Conservation (phyloP, 2,113 vertebrate species). For the Zootoca vivipara region DNA sequence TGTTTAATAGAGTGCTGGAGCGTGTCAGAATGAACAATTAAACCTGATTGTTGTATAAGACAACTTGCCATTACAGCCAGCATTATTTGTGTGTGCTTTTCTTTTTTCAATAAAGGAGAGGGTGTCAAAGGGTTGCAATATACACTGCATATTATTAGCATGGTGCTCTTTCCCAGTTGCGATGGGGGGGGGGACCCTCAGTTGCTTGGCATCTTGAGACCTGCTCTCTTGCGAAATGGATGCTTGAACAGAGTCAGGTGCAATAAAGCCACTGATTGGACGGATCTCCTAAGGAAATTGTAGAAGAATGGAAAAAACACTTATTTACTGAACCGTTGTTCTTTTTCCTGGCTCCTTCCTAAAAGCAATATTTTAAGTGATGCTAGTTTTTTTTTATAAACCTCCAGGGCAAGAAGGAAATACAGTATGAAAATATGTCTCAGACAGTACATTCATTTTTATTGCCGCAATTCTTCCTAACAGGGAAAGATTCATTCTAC, state of each 20-base stretch:
- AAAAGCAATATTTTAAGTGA: background rate
- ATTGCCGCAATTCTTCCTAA: no score
- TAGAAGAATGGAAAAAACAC: conserved; percentile 1
- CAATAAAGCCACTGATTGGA: background rate
- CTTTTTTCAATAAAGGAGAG: conserved; percentile 64
- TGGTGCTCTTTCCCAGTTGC: conserved; percentile 15
- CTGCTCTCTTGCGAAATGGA: background rate
- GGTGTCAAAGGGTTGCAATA: conserved; percentile 36
- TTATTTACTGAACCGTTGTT: background rate
- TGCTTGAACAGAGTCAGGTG: background rate
- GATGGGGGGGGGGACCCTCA: conserved; percentile 5
- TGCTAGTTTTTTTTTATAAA: background rate
- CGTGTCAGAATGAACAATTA: conserved; percentile 75
- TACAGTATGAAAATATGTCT: background rate
- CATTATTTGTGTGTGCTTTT: conserved; percentile 56
- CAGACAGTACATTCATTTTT: no score
- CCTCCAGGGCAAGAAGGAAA: background rate
- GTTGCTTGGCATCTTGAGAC: background rate
- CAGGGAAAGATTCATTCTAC: no score
- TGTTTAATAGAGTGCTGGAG: conserved; percentile 72
- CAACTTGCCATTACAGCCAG: conserved; percentile 57
- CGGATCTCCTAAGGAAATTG: background rate
- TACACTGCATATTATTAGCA: conserved; percentile 31
- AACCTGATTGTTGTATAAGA: conserved; percentile 69
- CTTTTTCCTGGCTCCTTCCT: background rate